These are phyloP conservation scores for Euwallacea similis DNA, from an alignment of 1,140 invertebrate genomes.

Conservation along the genomic window DNA sequence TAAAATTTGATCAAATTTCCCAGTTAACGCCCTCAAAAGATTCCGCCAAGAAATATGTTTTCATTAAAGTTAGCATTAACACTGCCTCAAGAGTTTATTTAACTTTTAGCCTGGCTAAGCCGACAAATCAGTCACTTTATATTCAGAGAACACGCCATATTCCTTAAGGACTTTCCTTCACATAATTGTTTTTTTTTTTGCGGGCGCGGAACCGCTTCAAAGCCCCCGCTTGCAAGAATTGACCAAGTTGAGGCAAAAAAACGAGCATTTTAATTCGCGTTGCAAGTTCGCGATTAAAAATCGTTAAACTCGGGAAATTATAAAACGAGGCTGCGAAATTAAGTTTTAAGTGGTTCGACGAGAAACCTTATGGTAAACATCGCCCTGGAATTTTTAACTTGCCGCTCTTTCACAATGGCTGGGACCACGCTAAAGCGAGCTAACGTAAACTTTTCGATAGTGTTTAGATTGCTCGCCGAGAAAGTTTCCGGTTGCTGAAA, in stretches of 20 bases:
- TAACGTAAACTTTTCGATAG: too few relatives aligned
- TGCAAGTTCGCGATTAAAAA: not conserved
- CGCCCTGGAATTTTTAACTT: too few relatives aligned
- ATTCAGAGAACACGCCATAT: constrained; percentile 33
- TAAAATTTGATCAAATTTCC: constrained; percentile 20
- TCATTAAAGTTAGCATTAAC: constrained; percentile 24
- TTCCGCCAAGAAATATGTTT: constrained; percentile 15
- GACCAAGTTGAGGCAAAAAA: not conserved
- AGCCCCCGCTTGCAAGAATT: not conserved
- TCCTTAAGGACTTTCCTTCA: constrained; percentile 19
- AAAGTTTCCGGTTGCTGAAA: too few relatives aligned
- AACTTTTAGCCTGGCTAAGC: constrained; percentile 29
- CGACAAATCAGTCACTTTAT: constrained; percentile 36
- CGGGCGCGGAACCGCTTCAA: not conserved
- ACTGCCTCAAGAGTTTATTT: constrained; percentile 24
- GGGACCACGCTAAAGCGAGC: too few relatives aligned
- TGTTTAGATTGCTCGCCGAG: too few relatives aligned
- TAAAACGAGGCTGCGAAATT: constrained; percentile 1
- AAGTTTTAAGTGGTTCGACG: not conserved
- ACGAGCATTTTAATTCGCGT: not conserved
- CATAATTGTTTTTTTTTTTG: constrained; percentile 11
- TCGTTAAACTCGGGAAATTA: not conserved
- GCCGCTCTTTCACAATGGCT: too few relatives aligned
- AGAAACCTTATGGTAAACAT: too few relatives aligned
- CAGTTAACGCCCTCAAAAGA: constrained; percentile 7